Evolutionary conservation across 2,888 invertebrate species (phyloP).

Genomic region (Eupeodes latifasciatus): DNA sequence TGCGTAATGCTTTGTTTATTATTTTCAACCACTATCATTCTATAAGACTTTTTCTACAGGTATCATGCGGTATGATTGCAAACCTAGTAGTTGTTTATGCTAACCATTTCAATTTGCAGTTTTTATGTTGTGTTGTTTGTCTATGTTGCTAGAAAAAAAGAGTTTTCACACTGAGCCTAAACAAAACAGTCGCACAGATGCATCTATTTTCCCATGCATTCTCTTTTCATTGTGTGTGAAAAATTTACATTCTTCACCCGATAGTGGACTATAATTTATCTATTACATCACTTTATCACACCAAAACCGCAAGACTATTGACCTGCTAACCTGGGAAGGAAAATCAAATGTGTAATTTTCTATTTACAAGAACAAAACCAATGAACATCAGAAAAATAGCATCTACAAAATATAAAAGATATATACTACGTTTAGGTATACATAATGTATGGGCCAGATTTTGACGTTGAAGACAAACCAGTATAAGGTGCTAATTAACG

Average conservation of each 20-base stretch:
- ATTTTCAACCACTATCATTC: conserved; percentile 40
- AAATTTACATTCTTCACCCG: conserved; percentile 60
- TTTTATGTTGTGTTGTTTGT: conserved; percentile 6
- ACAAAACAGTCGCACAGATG: conserved; percentile 30
- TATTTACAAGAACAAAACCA: conserved; percentile 52
- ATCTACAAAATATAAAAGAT: conserved; percentile 3
- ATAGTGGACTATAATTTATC: conserved; percentile 62
- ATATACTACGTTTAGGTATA: background rate
- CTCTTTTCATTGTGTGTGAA: conserved; percentile 35
- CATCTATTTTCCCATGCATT: conserved; percentile 55
- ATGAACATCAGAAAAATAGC: background rate
- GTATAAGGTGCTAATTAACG: conserved; percentile 63
- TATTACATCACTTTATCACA: conserved; percentile 69
- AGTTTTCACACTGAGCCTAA: conserved; percentile 9
- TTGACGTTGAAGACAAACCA: conserved; percentile 10
- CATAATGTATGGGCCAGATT: background rate
- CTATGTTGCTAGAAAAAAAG: conserved; percentile 40
- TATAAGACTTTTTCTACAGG: too few relatives aligned
- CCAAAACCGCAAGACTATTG: conserved; percentile 58
- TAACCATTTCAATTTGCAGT: conserved; percentile 38
- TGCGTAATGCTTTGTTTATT: conserved; percentile 54
- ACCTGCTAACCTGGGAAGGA: conserved; percentile 67
- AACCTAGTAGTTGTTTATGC: conserved; percentile 51
- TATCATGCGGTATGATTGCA: background rate
- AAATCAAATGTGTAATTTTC: conserved; percentile 63